Percentiles rank a stretch among this genome's conserved stretches.
These are phyloP conservation scores for Melanostigma gelatinosum DNA, from an alignment of 2,113 vertebrate species.

Conservation along the genomic window DNA sequence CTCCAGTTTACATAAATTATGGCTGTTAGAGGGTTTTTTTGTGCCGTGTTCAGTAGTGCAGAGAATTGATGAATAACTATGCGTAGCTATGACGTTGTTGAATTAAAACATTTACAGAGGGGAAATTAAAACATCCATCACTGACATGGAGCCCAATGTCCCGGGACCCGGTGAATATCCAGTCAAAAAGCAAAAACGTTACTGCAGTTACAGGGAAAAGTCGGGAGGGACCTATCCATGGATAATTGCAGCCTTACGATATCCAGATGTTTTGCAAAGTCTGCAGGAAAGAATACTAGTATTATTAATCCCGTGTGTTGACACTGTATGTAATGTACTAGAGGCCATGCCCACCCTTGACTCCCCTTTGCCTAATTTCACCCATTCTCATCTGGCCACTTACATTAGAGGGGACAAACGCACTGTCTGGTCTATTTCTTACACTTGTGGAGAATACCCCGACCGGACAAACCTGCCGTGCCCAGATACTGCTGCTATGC, in stretches of 20 bases:
- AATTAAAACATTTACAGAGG: slow-evolving; percentile 1
- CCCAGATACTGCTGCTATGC: background rate
- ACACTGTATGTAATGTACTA: background rate
- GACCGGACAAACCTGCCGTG: background rate
- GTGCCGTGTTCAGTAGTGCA: background rate
- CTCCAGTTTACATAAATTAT: background rate
- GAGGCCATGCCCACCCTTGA: background rate
- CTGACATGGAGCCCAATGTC: background rate
- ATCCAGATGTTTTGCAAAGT: background rate
- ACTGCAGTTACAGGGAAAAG: background rate
- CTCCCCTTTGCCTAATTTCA: background rate
- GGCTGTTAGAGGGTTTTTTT: background rate
- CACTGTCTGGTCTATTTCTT: too few species aligned
- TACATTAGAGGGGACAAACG: too few species aligned
- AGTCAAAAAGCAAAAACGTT: background rate
- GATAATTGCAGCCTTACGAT: background rate
- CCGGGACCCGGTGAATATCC: background rate
- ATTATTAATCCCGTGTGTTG: background rate
- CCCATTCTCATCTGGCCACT: background rate
- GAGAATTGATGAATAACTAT: background rate
- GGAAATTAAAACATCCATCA: slow-evolving; percentile 1
- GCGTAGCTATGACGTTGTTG: background rate
- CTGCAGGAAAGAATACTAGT: background rate
- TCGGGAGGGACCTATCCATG: background rate
- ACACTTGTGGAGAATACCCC: background rate